Evolutionary conservation across 2,113 vertebrate genomes (phyloP).

Genomic region (Oncorhynchus gorbuscha): DNA sequence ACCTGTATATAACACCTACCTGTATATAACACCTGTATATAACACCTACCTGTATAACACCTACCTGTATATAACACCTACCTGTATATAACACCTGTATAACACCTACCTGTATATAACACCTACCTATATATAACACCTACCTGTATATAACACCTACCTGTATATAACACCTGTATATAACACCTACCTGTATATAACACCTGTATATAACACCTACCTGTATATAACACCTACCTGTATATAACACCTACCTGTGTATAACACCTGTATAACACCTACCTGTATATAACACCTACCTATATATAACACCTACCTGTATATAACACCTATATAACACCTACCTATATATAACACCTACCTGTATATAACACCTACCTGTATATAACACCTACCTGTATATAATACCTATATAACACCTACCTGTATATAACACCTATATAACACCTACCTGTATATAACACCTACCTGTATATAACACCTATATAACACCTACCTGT

Average conservation of each 20-base stretch:
- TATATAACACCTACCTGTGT: too few relatives aligned
- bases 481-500: neutral
- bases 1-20: constrained; percentile 9
- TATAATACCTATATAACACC: too few relatives aligned
- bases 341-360: constrained; percentile 6
- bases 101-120: neutral
- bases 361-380: constrained; percentile 5
- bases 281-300: too few relatives aligned
- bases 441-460: neutral
- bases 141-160: too few relatives aligned
- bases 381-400: neutral
- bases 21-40: too few relatives aligned
- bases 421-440: neutral
- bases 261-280: too few relatives aligned
- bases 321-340: too few relatives aligned
- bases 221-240: constrained; percentile 23
- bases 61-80: neutral
- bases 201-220: too few relatives aligned
- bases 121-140: constrained; percentile 29
- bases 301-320: neutral
- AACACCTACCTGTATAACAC: too few relatives aligned
- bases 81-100: neutral
- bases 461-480: constrained; percentile 24
- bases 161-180: neutral
- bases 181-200: neutral